Evolutionary conservation across 2,113 vertebrate genomes (phyloP).

Genomic region (Alethe diademata): DNA sequence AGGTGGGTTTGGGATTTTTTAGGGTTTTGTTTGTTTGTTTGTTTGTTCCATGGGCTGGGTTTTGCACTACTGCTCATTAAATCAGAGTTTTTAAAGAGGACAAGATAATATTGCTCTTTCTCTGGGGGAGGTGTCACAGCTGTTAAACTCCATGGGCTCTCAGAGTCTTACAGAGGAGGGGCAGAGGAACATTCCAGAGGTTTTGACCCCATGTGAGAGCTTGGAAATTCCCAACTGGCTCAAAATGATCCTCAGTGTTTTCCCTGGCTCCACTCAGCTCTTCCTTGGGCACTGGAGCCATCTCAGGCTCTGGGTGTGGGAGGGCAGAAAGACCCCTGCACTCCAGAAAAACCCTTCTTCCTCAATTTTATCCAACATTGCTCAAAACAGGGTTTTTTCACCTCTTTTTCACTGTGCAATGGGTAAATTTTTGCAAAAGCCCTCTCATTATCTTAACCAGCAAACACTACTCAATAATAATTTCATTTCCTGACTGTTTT

Average conservation of each 20-base stretch:
- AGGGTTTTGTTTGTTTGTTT: fast-evolving
- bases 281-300: fast-evolving
- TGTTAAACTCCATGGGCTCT: not conserved
- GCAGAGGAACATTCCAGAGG: not conserved
- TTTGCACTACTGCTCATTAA: not conserved
- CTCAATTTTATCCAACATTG: not conserved
- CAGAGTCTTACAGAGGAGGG: not conserved
- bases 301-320: not conserved
- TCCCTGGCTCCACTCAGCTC: fast-evolving
- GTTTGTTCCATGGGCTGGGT: not conserved
- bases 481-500: not conserved
- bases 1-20: not conserved
- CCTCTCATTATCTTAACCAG: not conserved
- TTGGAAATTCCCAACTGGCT: not conserved
- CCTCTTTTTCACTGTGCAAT: not conserved
- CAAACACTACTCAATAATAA: not conserved
- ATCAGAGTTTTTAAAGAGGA: not conserved
- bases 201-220: not conserved
- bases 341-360: not conserved
- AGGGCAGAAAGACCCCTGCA: fast-evolving
- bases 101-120: not conserved
- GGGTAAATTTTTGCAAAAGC: not conserved
- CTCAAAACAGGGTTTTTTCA: not conserved
- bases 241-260: not conserved
- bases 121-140: not conserved